phyloP scores from a whole-genome alignment of 2,888 invertebrate species.

The Sinhomidia bicolor region DNA sequence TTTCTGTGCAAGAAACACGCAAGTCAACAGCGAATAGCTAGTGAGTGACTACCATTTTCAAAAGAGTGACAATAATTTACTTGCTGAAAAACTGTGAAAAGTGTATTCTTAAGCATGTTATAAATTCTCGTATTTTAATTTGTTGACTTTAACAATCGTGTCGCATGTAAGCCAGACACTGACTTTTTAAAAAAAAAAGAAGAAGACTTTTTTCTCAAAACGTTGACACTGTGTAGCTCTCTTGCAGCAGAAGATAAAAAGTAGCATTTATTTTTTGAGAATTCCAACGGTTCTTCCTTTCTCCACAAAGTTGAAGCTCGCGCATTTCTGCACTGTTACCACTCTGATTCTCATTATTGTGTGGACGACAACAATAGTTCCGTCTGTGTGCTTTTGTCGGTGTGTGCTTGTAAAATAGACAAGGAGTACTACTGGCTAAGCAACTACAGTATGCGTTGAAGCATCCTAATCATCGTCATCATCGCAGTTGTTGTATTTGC shows the following conservation, averaged over 20 bases:
- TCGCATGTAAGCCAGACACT: constrained; percentile 16
- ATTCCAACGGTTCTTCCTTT: constrained; percentile 48
- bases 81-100: not conserved
- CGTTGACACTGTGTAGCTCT: not conserved
- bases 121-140: constrained; percentile 20
- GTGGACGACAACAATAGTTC: constrained; percentile 14
- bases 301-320: constrained; percentile 16
- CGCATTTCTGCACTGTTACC: not conserved
- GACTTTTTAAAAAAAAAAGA: constrained; percentile 36
- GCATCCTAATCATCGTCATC: not conserved
- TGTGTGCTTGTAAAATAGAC: not conserved
- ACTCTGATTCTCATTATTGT: constrained; percentile 10
- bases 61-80: constrained; percentile 16
- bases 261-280: not conserved
- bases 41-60: too few relatives aligned
- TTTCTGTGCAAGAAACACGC: not conserved
- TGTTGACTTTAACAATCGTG: constrained; percentile 20
- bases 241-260: not conserved
- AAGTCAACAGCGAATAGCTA: not conserved
- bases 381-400: constrained; percentile 33
- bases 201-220: constrained; percentile 18
- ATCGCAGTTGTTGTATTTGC: not conserved
- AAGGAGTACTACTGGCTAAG: too few relatives aligned
- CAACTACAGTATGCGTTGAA: not conserved
- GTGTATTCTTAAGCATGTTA: not conserved